Base-by-base conservation (phyloP, 53 echinoderm and acorn worm species). In the Antedon mediterranea region DNA sequence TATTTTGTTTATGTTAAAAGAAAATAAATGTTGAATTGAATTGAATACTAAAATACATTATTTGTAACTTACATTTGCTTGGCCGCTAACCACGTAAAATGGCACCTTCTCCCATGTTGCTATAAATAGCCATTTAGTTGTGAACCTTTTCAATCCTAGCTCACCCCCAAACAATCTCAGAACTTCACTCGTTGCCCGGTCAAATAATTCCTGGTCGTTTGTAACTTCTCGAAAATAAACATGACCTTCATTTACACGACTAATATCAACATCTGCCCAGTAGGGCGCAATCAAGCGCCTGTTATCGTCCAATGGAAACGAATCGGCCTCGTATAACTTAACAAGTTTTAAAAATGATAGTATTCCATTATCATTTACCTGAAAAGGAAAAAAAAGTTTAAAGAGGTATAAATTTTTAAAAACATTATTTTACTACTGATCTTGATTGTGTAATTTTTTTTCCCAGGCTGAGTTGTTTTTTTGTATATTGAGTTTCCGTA, bases 231-330 rank as follows among this genome's bases (percentile, higher is more conserved):
- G 31, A 23, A 31, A 73, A 32, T 13, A 73, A 13, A 73, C 74
- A 3, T 7, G 11, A 73, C 88, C 85, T 57, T 8, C 23, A 30
- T 30, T 30, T 14, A 3, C 23, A 13, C 74, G 23, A 0, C n/a
- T n/a, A n/a, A 77, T 79, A 74, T 94, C 91, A 5, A 91, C 91
- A 44, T 94, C 95, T 30, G 95, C 95, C 95, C 95, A 94, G 76
- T 76, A 97, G 3, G 97, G 97, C 5, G 97, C 87, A 20, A 97
- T 77, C 32, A 92, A 73, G 0, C 97, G 87, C 11, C 86, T 89
- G 32, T 83, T 77, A 41, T 91, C 88, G 43, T 77, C 87, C 20
- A 97, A 71, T 0, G 97, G 97, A 77, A 97, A 97, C 31, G 81
- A 72, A 30, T 87, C 90, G 29, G 97, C 91, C 0, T 87, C 92